phyloP scores from a whole-genome alignment of 2,113 vertebrate species.

The Irena cyanogastra region DNA sequence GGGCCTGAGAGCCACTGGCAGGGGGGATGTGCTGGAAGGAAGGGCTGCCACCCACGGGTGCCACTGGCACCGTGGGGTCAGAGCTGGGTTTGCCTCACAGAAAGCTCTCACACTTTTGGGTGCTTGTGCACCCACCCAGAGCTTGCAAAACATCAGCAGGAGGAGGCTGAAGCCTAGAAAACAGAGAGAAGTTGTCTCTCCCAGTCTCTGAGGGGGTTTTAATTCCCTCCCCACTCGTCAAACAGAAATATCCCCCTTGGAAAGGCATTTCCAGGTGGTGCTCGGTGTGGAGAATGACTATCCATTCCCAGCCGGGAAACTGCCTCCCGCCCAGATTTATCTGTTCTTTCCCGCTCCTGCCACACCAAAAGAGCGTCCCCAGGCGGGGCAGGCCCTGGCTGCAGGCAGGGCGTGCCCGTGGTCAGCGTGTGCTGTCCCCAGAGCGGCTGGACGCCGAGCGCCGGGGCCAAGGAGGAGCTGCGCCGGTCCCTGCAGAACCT shows the following conservation, averaged over 20 bases:
- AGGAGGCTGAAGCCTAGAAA: not conserved
- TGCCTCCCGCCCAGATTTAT: not conserved
- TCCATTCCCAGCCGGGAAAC: not conserved
- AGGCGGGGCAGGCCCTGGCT: fast-evolving
- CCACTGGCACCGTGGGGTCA: not conserved
- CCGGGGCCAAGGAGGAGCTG: slow-evolving; percentile 72
- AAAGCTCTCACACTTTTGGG: not conserved
- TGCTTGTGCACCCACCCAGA: not conserved
- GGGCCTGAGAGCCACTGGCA: not conserved
- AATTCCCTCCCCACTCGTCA: not conserved
- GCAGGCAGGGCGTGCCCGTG: not conserved
- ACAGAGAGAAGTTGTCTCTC: not conserved
- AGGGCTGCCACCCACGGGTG: not conserved
- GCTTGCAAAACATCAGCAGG: not conserved
- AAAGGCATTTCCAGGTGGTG: not conserved
- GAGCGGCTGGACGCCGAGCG: slow-evolving; percentile 7
- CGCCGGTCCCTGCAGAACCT: slow-evolving; percentile 81
- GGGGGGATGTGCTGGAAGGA: not conserved
- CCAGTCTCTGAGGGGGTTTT: not conserved
- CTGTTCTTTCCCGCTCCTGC: not conserved
- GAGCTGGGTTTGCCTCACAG: not conserved
- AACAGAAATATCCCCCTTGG: not conserved
- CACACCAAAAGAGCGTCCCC: not conserved
- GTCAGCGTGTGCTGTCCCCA: not conserved
- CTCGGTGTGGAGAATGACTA: fast-evolving